Conservation (phyloP, 2,113 vertebrate genomes). For the Chamaetylas fuelleborni region DNA sequence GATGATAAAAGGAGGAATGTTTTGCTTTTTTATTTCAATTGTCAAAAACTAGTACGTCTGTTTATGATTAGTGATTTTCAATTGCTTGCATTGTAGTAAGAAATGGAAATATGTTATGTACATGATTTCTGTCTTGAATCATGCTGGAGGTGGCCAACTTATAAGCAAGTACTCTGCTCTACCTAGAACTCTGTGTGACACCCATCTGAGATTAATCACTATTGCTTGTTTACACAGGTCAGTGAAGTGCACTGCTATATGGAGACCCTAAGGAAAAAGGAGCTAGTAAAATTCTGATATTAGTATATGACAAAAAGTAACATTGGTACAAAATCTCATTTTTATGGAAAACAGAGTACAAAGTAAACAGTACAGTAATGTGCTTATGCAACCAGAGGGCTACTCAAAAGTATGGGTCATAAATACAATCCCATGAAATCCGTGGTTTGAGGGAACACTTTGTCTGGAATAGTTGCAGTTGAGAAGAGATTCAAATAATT, state of each 20-base stretch:
- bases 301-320: background rate
- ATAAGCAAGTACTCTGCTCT: background rate
- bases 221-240: background rate
- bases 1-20: background rate
- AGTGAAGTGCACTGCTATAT: background rate
- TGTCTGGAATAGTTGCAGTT: background rate
- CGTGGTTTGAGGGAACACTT: background rate
- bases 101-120: background rate
- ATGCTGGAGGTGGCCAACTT: background rate
- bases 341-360: background rate
- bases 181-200: background rate
- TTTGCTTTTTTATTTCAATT: background rate
- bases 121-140: background rate
- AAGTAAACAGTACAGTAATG: background rate
- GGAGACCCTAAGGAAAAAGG: background rate
- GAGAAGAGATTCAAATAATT: background rate
- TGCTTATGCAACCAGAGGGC: background rate
- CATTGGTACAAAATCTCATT: background rate
- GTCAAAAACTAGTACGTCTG: background rate
- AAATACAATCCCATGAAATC: background rate
- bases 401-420: background rate
- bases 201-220: background rate
- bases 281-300: background rate
- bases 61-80: background rate
- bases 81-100: background rate